Percentiles rank a stretch among this genome's conserved stretches.
Conservation (phyloP, 1,140 invertebrate genomes). For the Micrasema minimum region DNA sequence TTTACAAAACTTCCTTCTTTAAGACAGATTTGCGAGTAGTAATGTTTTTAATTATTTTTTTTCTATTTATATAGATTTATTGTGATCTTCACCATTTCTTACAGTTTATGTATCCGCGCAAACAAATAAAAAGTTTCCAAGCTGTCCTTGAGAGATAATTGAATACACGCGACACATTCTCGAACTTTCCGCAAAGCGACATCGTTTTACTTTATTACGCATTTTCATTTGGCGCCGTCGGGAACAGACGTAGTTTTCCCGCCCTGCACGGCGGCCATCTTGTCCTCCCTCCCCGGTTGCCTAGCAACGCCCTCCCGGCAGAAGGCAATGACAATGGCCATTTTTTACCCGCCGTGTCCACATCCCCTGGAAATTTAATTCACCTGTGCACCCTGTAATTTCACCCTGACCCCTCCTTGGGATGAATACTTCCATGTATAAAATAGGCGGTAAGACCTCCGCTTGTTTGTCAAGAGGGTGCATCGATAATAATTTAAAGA, state of each 20-base stretch:
- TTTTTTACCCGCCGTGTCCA: conserved; percentile 43
- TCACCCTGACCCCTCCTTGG: conserved; percentile 30
- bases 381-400: conserved; percentile 43
- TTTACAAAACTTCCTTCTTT: too few relatives aligned
- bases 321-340: conserved; percentile 47
- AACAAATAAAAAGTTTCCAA: too few relatives aligned
- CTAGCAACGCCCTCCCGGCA: conserved; percentile 45
- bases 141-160: too few relatives aligned
- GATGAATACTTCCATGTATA: conserved; percentile 5
- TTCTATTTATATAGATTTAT: too few relatives aligned
- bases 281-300: conserved; percentile 45
- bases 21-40: too few relatives aligned
- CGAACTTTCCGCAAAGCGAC: background rate
- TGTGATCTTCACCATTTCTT: too few relatives aligned
- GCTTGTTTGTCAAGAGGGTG: too few relatives aligned
- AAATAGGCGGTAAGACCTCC: too few relatives aligned
- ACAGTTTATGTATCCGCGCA: background rate
- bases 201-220: background rate
- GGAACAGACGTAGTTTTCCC: conserved; percentile 39
- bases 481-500: too few relatives aligned
- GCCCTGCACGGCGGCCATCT: conserved; percentile 48
- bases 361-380: conserved; percentile 42
- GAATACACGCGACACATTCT: background rate
- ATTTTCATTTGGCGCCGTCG: background rate
- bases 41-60: too few relatives aligned